These are phyloP conservation scores for Rhynchonema sp. DNA, from an alignment of 2,888 invertebrate species.

Conservation along the genomic window DNA sequence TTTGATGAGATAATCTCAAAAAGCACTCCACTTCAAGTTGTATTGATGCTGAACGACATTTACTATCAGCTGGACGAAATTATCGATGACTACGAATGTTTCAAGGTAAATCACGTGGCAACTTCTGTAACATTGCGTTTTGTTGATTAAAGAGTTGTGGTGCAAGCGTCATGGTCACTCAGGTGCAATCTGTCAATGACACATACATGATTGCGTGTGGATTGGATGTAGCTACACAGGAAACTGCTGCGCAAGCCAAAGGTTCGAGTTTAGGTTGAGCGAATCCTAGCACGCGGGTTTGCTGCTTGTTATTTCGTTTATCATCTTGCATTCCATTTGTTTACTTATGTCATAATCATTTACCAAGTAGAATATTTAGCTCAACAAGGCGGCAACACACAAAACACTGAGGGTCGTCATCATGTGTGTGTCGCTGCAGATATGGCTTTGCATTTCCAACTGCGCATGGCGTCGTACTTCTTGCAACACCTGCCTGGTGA, in stretches of 20 bases:
- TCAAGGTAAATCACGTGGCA: too few species aligned
- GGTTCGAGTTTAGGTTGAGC: neutral
- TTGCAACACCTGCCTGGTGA: neutral
- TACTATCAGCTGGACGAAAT: conserved; percentile 71
- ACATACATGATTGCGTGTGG: conserved; percentile 5
- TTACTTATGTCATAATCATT: too few species aligned
- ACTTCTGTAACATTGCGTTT: too few species aligned
- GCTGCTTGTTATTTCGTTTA: neutral
- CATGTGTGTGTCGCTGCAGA: neutral
- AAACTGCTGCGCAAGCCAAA: neutral
- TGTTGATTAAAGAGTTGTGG: too few species aligned
- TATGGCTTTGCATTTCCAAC: conserved; percentile 1
- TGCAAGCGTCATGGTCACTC: neutral
- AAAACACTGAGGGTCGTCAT: neutral
- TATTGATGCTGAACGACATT: conserved; percentile 62
- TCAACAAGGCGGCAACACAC: neutral
- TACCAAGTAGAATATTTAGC: too few species aligned
- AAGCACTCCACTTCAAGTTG: conserved; percentile 54
- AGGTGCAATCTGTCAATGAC: conserved; percentile 7
- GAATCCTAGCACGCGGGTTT: neutral
- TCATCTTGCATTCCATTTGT: too few species aligned
- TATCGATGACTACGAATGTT: conserved; percentile 32
- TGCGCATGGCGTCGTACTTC: neutral
- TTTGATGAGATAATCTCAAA: conserved; percentile 79
- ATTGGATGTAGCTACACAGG: neutral